These are phyloP conservation scores for Nomada fucata DNA, from an alignment of 2,888 invertebrate species.

Conservation along the genomic window DNA sequence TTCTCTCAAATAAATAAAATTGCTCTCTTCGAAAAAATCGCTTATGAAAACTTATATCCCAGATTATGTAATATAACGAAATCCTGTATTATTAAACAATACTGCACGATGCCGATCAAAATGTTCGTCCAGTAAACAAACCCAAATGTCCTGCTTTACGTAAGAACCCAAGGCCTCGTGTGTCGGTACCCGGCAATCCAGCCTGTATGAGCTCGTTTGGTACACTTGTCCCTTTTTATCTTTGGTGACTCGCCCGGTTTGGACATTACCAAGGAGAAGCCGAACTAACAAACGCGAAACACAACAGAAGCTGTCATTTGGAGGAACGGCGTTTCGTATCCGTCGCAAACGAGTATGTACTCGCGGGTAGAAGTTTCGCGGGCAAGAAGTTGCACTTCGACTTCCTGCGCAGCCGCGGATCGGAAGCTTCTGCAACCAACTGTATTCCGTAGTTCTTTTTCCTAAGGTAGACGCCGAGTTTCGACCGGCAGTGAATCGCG, in stretches of 20 bases:
- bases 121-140: too few relatives aligned
- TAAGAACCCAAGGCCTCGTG: background rate
- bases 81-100: too few relatives aligned
- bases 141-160: too few relatives aligned
- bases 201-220: background rate
- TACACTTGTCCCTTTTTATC: background rate
- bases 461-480: conserved; percentile 47
- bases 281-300: conserved; percentile 9
- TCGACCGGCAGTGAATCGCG: conserved; percentile 53
- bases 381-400: conserved; percentile 51
- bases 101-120: too few relatives aligned
- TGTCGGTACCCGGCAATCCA: background rate
- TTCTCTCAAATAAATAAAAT: too few relatives aligned
- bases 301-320: conserved; percentile 43
- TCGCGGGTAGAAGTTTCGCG: conserved; percentile 48
- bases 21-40: too few relatives aligned
- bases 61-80: too few relatives aligned
- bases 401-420: conserved; percentile 66
- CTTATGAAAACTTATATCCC: too few relatives aligned
- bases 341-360: conserved; percentile 44
- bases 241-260: background rate
- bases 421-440: conserved; percentile 52
- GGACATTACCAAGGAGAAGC: background rate
- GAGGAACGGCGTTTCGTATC: conserved; percentile 11
- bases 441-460: conserved; percentile 63